These are phyloP conservation scores for Trididemnum nubilum DNA, from an alignment of 23 tunicate species.

Conservation along the genomic window DNA sequence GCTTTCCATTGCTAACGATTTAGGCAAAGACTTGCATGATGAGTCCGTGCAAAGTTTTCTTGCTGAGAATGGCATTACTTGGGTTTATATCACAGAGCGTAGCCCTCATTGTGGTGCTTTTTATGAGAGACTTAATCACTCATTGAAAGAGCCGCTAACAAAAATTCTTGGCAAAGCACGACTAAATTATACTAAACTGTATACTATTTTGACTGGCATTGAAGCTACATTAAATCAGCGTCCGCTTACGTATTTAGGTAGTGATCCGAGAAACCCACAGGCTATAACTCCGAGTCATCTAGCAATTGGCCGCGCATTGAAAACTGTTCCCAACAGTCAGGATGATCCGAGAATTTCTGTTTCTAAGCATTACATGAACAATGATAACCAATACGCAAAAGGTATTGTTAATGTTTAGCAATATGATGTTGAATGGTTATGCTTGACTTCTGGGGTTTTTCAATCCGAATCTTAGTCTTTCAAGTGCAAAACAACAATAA, in stretches of 20 bases:
- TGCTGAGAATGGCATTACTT: not conserved
- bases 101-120: slow-evolving; percentile 20
- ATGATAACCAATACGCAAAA: too few relatives aligned
- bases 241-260: slow-evolving; percentile 17
- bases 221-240: slow-evolving; percentile 11
- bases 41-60: slow-evolving; percentile 1
- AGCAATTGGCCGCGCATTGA: not conserved
- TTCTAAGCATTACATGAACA: too few relatives aligned
- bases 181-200: slow-evolving; percentile 13
- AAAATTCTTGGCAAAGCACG: slow-evolving; percentile 8
- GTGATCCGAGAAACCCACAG: slow-evolving; percentile 11
- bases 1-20: not conserved
- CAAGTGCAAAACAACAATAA: too few relatives aligned
- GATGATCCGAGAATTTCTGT: too few relatives aligned
- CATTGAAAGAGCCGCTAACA: slow-evolving; percentile 19
- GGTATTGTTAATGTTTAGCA: too few relatives aligned
- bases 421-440: too few relatives aligned
- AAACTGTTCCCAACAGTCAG: not conserved
- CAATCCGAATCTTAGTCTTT: too few relatives aligned
- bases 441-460: too few relatives aligned
- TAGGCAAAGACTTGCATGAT: not conserved
- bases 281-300: slow-evolving; percentile 22
- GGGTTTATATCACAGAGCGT: not conserved
- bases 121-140: not conserved
- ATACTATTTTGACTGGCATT: slow-evolving; percentile 4